phyloP scores from a whole-genome alignment of 2,113 vertebrate genomes.

The Nesoenas mayeri region DNA sequence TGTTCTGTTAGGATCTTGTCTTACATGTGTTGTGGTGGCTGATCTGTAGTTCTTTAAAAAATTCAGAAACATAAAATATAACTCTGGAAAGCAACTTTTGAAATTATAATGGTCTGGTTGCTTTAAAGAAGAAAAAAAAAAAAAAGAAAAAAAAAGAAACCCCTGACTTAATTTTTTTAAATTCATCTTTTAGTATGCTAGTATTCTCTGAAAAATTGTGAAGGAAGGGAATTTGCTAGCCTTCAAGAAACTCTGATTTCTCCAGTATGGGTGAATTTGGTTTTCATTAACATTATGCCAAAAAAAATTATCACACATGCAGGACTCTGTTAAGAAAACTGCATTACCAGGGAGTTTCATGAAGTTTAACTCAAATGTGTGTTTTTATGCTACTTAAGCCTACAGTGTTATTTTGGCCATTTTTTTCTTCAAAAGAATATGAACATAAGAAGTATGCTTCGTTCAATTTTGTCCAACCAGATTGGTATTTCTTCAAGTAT shows the following conservation, averaged over 20 bases:
- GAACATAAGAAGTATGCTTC: not conserved
- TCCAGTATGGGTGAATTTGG: slow-evolving; percentile 19
- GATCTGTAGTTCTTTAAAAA: not conserved
- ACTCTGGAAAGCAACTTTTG: not conserved
- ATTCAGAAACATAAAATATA: not conserved
- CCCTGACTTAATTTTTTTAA: not conserved
- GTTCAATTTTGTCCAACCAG: not conserved
- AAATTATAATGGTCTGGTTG: not conserved
- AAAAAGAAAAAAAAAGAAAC: too few species aligned
- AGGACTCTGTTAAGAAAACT: not conserved
- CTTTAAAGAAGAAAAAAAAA: not conserved
- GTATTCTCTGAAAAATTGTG: not conserved
- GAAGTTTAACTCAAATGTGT: not conserved
- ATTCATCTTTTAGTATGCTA: not conserved
- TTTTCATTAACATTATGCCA: not conserved
- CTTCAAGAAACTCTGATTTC: not conserved
- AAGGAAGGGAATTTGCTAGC: not conserved
- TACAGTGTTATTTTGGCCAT: not conserved
- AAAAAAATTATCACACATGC: not conserved
- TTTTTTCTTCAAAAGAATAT: slow-evolving; percentile 43
- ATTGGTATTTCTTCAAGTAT: not conserved
- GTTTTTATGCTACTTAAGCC: not conserved
- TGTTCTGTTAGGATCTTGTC: slow-evolving; percentile 46
- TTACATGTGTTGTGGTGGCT: slow-evolving; percentile 35
- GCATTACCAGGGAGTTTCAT: not conserved